Conservation (phyloP, 2,888 invertebrate genomes). For the Cataglyphis rosenhaueri region DNA sequence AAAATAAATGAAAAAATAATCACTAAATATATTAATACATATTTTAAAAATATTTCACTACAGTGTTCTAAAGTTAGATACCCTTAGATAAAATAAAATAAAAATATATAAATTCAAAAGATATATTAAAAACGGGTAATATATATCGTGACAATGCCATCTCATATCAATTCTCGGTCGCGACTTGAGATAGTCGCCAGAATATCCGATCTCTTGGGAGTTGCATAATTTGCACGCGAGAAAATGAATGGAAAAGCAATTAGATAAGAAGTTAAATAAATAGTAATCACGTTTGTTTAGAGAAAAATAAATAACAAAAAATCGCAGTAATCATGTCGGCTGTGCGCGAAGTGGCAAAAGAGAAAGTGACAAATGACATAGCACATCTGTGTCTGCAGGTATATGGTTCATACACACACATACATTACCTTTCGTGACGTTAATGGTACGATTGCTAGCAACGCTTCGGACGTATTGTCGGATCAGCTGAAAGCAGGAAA, state of each 20-base stretch:
- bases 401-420: background rate
- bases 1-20: background rate
- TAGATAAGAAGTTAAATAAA: constrained; percentile 11
- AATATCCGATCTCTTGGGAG: constrained; percentile 4
- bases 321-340: constrained; percentile 23
- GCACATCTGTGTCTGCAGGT: background rate
- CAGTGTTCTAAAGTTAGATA: background rate
- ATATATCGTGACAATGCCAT: background rate
- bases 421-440: constrained; percentile 75
- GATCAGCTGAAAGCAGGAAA: constrained; percentile 77
- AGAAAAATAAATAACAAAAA: background rate
- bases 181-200: background rate
- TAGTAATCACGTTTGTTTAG: background rate
- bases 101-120: background rate
- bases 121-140: background rate
- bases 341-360: constrained; percentile 39
- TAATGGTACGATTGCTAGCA: constrained; percentile 65
- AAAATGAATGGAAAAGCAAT: constrained; percentile 4
- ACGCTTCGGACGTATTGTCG: constrained; percentile 72
- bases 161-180: background rate
- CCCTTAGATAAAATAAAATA: background rate
- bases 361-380: constrained; percentile 67
- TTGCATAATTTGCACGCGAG: constrained; percentile 20
- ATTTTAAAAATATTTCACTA: constrained; percentile 3
- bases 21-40: background rate